Percentiles rank a stretch among this genome's conserved stretches.
phyloP scores from a whole-genome alignment of 2,797 vertebrate genomes.

The Lates japonicus region DNA sequence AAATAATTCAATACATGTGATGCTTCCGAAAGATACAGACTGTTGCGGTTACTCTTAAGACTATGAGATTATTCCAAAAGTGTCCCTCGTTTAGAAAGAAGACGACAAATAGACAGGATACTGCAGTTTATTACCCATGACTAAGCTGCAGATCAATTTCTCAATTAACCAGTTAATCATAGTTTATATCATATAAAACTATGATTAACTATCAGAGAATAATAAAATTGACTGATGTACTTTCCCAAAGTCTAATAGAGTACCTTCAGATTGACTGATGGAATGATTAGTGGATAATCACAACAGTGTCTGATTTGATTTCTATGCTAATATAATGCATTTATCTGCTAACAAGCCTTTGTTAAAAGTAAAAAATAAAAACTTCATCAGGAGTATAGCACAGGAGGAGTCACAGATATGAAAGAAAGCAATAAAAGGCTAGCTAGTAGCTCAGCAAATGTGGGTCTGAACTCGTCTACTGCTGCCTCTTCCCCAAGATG shows the following conservation, averaged over 20 bases:
- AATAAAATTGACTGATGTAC: background rate
- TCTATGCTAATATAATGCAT: background rate
- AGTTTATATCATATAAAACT: too few relatives aligned
- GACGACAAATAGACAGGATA: background rate
- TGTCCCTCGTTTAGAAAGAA: background rate
- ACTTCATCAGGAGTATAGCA: too few relatives aligned
- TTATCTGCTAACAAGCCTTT: too few relatives aligned
- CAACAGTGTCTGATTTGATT: background rate
- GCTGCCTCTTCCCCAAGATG: too few relatives aligned
- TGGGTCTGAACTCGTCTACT: too few relatives aligned
- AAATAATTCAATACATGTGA: constrained; percentile 52
- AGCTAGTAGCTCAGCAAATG: too few relatives aligned
- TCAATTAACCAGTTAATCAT: background rate
- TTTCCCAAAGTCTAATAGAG: background rate
- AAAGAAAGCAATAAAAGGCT: too few relatives aligned
- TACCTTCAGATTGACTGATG: background rate
- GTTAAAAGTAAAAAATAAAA: too few relatives aligned
- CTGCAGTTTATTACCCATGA: background rate
- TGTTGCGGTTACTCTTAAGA: background rate
- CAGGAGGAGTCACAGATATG: too few relatives aligned
- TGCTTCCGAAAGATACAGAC: constrained; percentile 15
- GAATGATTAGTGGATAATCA: background rate
- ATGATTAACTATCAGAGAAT: background rate
- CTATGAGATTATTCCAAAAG: background rate
- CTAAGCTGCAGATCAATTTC: background rate